Evolutionary conservation across 2,888 invertebrate species (phyloP).

Genomic region (Morpho deidamia): DNA sequence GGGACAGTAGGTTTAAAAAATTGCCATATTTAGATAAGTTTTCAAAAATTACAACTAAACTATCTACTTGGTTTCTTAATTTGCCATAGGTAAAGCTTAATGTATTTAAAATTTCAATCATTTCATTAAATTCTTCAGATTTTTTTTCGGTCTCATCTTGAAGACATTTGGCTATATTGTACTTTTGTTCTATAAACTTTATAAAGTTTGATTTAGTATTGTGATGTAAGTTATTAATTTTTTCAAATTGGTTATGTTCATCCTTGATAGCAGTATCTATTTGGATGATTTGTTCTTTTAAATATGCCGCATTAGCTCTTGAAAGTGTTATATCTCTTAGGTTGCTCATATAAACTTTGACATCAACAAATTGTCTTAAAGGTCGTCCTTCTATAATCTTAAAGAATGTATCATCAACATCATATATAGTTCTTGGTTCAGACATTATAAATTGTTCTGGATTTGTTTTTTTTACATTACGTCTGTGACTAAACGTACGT

Average conservation of each 20-base stretch:
- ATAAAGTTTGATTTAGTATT: conserved; percentile 28
- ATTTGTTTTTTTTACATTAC: conserved; percentile 20
- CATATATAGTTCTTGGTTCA: conserved; percentile 34
- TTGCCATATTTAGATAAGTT: conserved; percentile 31
- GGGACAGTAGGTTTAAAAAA: conserved; percentile 32
- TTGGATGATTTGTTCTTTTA: conserved; percentile 33
- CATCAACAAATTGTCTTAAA: conserved; percentile 30
- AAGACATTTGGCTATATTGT: conserved; percentile 26
- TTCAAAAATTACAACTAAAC: conserved; percentile 28
- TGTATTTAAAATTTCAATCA: conserved; percentile 27
- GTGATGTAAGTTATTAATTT: conserved; percentile 19
- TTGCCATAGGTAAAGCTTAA: conserved; percentile 29
- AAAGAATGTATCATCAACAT: conserved; percentile 36
- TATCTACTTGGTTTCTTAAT: conserved; percentile 31
- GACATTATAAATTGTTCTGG: conserved; percentile 30
- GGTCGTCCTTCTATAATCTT: conserved; percentile 39
- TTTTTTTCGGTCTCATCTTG: conserved; percentile 26
- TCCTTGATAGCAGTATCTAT: conserved; percentile 22
- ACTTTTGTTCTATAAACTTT: conserved; percentile 30
- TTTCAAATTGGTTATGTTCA: conserved; percentile 28
- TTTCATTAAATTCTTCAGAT: conserved; percentile 19
- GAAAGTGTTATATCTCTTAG: conserved; percentile 33
- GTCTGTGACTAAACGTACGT: conserved; percentile 25
- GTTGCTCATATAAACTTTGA: conserved; percentile 35
- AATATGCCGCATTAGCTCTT: conserved; percentile 33